Conservation (phyloP, 2,113 vertebrate genomes). For the Burhinus bistriatus region DNA sequence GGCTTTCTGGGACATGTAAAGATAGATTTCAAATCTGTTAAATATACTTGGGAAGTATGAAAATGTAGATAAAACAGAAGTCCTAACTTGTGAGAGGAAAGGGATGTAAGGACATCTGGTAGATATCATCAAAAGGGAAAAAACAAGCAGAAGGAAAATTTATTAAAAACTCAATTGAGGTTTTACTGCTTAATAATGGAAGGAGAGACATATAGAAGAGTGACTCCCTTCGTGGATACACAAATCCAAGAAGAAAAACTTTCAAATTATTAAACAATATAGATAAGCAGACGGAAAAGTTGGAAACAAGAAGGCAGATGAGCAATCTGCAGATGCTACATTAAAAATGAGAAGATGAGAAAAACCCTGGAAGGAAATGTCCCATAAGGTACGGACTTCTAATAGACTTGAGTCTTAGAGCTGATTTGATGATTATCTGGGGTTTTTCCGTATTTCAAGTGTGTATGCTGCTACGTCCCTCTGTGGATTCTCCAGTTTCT, state of each 20-base stretch:
- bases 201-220: neutral
- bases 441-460: neutral
- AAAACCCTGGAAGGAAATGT: neutral
- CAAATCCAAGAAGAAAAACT: neutral
- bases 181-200: neutral
- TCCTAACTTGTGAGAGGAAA: neutral
- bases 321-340: neutral
- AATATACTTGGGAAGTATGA: neutral
- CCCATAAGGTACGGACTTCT: neutral
- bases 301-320: neutral
- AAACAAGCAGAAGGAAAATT: neutral
- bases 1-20: neutral
- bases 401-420: neutral
- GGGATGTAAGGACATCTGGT: neutral
- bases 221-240: neutral
- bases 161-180: neutral
- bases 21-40: neutral
- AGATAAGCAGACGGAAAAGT: neutral
- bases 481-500: neutral
- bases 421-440: neutral
- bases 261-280: neutral
- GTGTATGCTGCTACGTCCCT: neutral
- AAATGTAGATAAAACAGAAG: neutral
- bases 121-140: neutral
- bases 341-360: neutral